Percentiles rank a stretch among this genome's conserved stretches.
Evolutionary conservation across 2,888 invertebrate genomes (phyloP).

Genomic region (Plagiodera versicolora): DNA sequence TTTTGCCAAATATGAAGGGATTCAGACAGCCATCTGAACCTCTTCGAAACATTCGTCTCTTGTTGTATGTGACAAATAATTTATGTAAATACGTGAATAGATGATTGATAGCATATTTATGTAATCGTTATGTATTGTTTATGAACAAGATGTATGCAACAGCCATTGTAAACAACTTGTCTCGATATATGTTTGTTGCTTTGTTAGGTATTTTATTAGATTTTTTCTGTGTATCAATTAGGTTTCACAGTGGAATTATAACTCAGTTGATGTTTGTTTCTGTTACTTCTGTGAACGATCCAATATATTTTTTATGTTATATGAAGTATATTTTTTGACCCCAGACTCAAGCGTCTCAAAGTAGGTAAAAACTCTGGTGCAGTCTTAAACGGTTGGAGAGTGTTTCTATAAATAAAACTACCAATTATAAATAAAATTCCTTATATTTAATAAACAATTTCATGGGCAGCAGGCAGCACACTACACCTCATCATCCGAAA

Average conservation of each 20-base stretch:
- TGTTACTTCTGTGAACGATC: too few species aligned
- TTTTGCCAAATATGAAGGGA: conserved; percentile 23
- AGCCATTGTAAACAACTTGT: conserved; percentile 47
- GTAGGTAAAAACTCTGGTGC: too few species aligned
- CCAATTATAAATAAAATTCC: neutral
- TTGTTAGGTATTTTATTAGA: conserved; percentile 3
- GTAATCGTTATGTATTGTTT: too few species aligned
- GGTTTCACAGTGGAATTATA: neutral
- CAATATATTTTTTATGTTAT: too few species aligned
- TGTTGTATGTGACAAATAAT: neutral
- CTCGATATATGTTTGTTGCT: neutral
- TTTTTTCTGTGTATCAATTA: neutral
- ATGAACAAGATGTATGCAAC: conserved; percentile 42
- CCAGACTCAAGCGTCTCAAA: too few species aligned
- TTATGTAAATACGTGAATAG: neutral
- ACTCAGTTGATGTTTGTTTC: too few species aligned
- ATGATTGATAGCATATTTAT: neutral
- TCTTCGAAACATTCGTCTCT: conserved; percentile 30
- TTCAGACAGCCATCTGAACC: conserved; percentile 51
- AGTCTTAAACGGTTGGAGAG: too few species aligned
- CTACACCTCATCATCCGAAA: too few species aligned
- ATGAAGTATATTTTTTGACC: too few species aligned
- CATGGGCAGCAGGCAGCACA: neutral
- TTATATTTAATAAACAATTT: neutral
- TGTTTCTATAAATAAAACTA: neutral